Base-by-base conservation (phyloP, 1,140 invertebrate genomes). In the Araneus ventricosus region DNA sequence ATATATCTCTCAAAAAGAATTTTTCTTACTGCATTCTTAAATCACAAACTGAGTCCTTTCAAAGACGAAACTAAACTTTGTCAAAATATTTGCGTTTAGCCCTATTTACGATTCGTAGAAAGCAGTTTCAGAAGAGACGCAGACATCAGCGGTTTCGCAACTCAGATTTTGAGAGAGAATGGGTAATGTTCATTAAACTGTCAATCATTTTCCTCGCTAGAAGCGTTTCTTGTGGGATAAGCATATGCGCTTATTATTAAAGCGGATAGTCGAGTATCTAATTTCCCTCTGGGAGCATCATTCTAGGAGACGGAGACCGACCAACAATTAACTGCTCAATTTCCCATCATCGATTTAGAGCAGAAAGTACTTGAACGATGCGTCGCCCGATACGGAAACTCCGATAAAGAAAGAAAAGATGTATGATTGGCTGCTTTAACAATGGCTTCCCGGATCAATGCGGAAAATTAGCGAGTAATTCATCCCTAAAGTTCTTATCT, bases 281-380 rank as follows among this genome's bases (percentile, higher is more conserved):
- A 75, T 75, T 75, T 75, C 70, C 70, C 70, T 75, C 70, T 75
- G 70, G n/a, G 34, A 17, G 70, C 70, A 75, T 34, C 34, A 37
- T 37, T 75, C 30, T 4, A 22, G 30, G 8, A 37, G 70, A 75
- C 34, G 30, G 14, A 8, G 59, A 1, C 20, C 22, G 70, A 37
- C 70, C 37, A 75, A 75, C 70, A 75, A 75, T 75, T 75, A 75
- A 75, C 70, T 37, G 70, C 34, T 20, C 20, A 75, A 75, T 75
- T 75, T 75, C 70, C 30, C 30, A 37, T 75, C 70, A 37, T 20
- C 70, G 30, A 37, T 14, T 5, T 14, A 27, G 17, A 20, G 14
- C 0, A 30, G 67, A 30, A 37, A 75, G 20, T 37, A 37, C 20
- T 37, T 37, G 4, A 75, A 37, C 10, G 34, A 34, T 30, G 17